Base-by-base conservation (phyloP, 2,888 invertebrate species). In the Yponomeuta evonymella region DNA sequence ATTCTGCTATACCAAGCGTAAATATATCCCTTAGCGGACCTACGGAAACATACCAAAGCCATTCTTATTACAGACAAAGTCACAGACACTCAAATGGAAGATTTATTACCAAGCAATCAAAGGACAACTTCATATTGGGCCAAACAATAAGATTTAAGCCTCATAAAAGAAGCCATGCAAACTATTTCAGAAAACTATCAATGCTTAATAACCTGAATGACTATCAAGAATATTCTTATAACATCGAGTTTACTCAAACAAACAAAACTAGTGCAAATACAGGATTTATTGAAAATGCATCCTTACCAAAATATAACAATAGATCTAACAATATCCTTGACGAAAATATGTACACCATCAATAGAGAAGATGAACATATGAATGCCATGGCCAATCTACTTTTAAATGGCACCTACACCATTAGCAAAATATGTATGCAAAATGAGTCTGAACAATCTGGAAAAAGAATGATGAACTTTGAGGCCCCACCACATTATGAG, bases 41-140 rank as follows among this genome's bases (percentile, higher is more conserved):
- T 10, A 76, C 72, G 71, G 69, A 80, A 62, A 85, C 87, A 63
- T 87, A 79, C 73, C 77, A 86, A 72, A 87, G 86, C 73, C 86
- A 87, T 72, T 72, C 76, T 70, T 79, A 81, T 72, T 70, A 75
- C 65, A 73, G 72, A 68, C 70, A 75, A 63, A 30, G 70, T 69
- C 62, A 73, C 63, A 70, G 71, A 73, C 12, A 8, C 66, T n/a
- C 64, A 75, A 51, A 36, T 75, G 43, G 71, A 58, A 43, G 72
- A 73, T 82, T 81, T 70, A 81, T 82, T 30, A 80, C 79, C 51
- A 81, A 80, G 70, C 73, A 77, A 69, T 84, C 85, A 2, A 79
- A 69, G 74, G 77, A 84, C 29, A 83, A 85, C 71, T 83, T 84
- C 10, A 43, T 12, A n/a, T 67, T 67, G 1, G 12, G 29, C 64